A percentile compares a stretch with the other conserved stretches of the same genome.
Evolutionary conservation across 37 sponge, comb jelly and placozoan species (phyloP).

Genomic region (Corticium candelabrum): DNA sequence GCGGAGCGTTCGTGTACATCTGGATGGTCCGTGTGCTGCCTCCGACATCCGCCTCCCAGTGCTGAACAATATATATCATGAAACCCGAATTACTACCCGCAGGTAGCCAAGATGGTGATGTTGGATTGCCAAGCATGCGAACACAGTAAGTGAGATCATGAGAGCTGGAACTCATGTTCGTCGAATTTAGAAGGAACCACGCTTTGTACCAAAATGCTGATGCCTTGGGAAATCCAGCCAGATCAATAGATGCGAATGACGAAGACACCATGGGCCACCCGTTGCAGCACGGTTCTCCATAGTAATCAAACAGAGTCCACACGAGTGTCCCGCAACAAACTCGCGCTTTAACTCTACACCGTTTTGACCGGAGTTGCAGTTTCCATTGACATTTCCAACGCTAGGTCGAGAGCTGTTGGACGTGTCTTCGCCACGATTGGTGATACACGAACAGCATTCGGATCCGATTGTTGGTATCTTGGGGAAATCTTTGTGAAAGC

Average conservation of each 20-base stretch:
- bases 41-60: conserved; percentile 17
- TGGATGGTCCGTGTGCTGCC: conserved; percentile 23
- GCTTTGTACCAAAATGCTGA: conserved; percentile 39
- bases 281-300: conserved; percentile 27
- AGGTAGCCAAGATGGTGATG: not conserved
- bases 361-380: conserved; percentile 31
- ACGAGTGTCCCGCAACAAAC: conserved; percentile 45
- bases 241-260: conserved; percentile 42
- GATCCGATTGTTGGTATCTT: conserved; percentile 28
- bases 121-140: not conserved
- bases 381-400: conserved; percentile 25
- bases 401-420: not conserved
- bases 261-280: conserved; percentile 42
- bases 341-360: conserved; percentile 22
- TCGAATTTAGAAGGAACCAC: conserved; percentile 37
- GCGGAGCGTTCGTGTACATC: conserved; percentile 42
- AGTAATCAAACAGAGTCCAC: conserved; percentile 46
- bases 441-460: conserved; percentile 19
- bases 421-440: conserved; percentile 29
- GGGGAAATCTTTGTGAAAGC: conserved; percentile 26
- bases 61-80: conserved; percentile 32
- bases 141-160: not conserved
- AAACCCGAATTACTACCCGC: conserved; percentile 12
- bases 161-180: conserved; percentile 3
- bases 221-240: conserved; percentile 51